Base-by-base conservation (phyloP, 2,113 vertebrate species). In the Hemicordylus capensis region DNA sequence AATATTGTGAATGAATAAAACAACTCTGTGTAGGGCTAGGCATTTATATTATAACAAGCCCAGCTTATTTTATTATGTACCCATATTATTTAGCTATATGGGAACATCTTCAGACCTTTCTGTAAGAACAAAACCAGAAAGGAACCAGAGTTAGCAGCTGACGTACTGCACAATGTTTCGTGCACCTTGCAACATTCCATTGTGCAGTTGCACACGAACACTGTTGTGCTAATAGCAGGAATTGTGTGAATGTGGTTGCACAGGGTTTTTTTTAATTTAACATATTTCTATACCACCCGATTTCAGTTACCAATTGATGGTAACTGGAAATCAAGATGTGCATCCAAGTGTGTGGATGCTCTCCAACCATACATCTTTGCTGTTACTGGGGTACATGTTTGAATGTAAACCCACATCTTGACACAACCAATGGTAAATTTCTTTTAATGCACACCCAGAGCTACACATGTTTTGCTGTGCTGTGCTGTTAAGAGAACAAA, bases 401-500 rank as follows among this genome's bases (percentile, higher is more conserved):
- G 56, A 59, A 59, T 26, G 5, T 46, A 42, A 22, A 77, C 14
- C 54, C 56, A 77, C 20, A 56, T 76, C 58, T 15, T 24, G 51
- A 17, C 51, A 54, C 51, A 54, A 15, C 51, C 67, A 39, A 7
- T n/a, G 51, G n/a, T 76, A 76, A 56, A 58, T 75, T 17, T 24
- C 37, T 77, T 56, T 59, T 39, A 59, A 59, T 10, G 24, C 39
- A 3, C 5, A 4, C 22, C 26, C 28, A 51, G 54, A 77, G 20
- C 24, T 77, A 93, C 92, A 92, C 93, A 93, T 90, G 91, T 94
- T 95, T 66, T 94, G 90, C 91, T 89, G 81, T 91, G 90, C 90
- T 91, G 86, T 90, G 89, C 89, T 91, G 86, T 92, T 87, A 85
- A 54, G 91, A 85, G 90, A 95, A 95, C 90, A 95, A 95, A 76